Percentiles rank a stretch among this genome's conserved stretches.
Evolutionary conservation across 2,113 vertebrate species (phyloP).

Genomic region (Onychostoma macrolepis): DNA sequence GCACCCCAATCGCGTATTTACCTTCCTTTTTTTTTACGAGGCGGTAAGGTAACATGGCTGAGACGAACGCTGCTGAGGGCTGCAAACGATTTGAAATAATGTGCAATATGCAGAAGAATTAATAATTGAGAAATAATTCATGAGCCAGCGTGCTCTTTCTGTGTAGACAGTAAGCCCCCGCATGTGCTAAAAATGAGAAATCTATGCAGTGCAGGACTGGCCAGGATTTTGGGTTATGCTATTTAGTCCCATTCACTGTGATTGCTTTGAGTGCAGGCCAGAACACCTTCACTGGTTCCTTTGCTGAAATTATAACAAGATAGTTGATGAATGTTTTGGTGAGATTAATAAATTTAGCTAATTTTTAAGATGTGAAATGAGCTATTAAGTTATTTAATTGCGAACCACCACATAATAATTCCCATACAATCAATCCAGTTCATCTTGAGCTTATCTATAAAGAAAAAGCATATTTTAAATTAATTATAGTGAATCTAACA

Average conservation of each 20-base stretch:
- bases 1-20: conserved; percentile 11
- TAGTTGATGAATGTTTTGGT: background rate
- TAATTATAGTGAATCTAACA: background rate
- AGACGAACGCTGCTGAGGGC: background rate
- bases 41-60: background rate
- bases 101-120: conserved; percentile 23
- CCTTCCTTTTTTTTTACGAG: background rate
- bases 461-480: background rate
- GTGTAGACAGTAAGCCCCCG: conserved; percentile 17
- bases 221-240: conserved; percentile 35
- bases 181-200: conserved; percentile 40
- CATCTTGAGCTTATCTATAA: background rate
- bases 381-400: background rate
- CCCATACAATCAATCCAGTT: background rate
- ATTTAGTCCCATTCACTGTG: conserved; percentile 7
- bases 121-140: conserved; percentile 42
- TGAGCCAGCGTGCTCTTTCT: conserved; percentile 22
- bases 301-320: background rate
- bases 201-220: conserved; percentile 53
- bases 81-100: conserved; percentile 23
- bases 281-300: background rate
- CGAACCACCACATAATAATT: background rate
- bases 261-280: conserved; percentile 12
- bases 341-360: background rate
- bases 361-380: background rate